Evolutionary conservation across 64 coral and sea anemone genomes (phyloP).

Genomic region (Pocillopora damicornis): DNA sequence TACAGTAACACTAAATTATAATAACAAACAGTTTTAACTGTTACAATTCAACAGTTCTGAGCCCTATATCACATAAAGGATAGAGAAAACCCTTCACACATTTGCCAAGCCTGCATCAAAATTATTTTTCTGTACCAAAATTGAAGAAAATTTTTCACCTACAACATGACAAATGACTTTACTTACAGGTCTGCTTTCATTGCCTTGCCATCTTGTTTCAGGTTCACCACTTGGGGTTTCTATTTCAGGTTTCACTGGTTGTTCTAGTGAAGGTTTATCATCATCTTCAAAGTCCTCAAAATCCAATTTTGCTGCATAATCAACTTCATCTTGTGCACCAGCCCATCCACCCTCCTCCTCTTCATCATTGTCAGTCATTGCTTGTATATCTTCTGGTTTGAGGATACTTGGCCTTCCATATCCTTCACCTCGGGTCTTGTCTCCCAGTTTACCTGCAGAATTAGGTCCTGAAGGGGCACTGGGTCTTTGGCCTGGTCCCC

Average conservation of each 20-base stretch:
- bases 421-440: slow-evolving; percentile 49
- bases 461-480: slow-evolving; percentile 34
- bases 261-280: slow-evolving; percentile 41
- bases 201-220: slow-evolving; percentile 38
- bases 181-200: slow-evolving; percentile 33
- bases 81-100: too few relatives aligned
- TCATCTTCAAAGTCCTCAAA: slow-evolving; percentile 99
- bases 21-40: too few relatives aligned
- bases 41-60: too few relatives aligned
- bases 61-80: too few relatives aligned
- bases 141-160: not conserved
- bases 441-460: slow-evolving; percentile 14
- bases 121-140: not conserved
- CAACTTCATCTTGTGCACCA: slow-evolving; percentile 93
- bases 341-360: slow-evolving; percentile 99
- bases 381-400: slow-evolving; percentile 89
- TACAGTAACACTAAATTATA: too few relatives aligned
- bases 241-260: slow-evolving; percentile 4
- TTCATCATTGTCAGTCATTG: slow-evolving; percentile 84
- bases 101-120: too few relatives aligned
- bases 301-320: slow-evolving; percentile 90
- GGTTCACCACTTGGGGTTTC: not conserved
- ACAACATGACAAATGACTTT: not conserved
- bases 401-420: slow-evolving; percentile 69
- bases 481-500: slow-evolving; percentile 33